These are phyloP conservation scores for Okapia johnstoni DNA, from an alignment of 2,113 vertebrate genomes.

Conservation along the genomic window DNA sequence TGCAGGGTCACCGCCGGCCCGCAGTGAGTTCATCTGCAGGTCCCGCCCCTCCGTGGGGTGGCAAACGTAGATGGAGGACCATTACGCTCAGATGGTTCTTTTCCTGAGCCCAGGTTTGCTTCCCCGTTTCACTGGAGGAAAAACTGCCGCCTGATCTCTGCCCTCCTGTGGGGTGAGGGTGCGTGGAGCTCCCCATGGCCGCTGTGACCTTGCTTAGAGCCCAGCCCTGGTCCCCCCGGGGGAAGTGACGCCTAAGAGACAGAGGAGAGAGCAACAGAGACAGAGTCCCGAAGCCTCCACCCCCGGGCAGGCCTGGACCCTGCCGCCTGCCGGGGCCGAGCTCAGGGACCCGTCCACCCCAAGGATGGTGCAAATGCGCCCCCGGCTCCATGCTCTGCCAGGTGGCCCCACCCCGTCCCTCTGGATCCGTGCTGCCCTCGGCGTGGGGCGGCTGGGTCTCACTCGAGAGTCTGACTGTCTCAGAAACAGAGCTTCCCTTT, in stretches of 20 bases:
- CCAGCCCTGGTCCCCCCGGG: background rate
- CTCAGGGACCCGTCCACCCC: background rate
- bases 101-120: background rate
- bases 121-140: background rate
- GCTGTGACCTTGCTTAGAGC: background rate
- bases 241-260: too few relatives aligned
- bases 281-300: too few relatives aligned
- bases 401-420: background rate
- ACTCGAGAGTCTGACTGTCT: fast-evolving
- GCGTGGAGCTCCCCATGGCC: background rate
- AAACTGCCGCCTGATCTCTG: background rate
- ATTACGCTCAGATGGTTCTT: fast-evolving
- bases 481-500: background rate
- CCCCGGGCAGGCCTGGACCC: background rate
- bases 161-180: background rate
- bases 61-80: fast-evolving
- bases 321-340: too few relatives aligned
- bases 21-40: too few relatives aligned
- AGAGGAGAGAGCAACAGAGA: too few relatives aligned
- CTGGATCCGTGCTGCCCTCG: fast-evolving
- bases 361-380: fast-evolving
- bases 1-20: too few relatives aligned
- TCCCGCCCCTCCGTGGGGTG: fast-evolving
- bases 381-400: fast-evolving
- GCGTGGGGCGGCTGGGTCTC: background rate